A percentile compares a stretch with the other conserved stretches of the same genome.
Conservation (phyloP, 2,113 vertebrate species). For the Brienomyrus longianalis region DNA sequence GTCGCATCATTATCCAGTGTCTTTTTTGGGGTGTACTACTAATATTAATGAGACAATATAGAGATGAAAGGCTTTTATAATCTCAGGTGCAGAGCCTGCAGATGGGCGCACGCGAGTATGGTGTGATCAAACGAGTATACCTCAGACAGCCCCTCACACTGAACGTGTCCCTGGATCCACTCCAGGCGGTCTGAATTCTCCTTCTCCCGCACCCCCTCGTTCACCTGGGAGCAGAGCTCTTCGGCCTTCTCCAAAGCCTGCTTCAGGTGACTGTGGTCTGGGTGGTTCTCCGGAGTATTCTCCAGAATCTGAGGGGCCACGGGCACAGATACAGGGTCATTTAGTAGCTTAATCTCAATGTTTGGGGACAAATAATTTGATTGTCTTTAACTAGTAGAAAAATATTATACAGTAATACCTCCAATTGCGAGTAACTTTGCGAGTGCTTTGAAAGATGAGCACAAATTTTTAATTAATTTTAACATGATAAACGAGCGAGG, state of each 20-base stretch:
- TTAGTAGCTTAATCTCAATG: not conserved
- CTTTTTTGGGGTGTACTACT: not conserved
- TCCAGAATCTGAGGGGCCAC: constrained; percentile 74
- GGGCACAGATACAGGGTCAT: not conserved
- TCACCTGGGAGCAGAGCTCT: constrained; percentile 95
- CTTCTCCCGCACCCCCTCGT: constrained; percentile 94
- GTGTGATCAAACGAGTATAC: constrained; percentile 49
- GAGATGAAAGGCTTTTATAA: not conserved
- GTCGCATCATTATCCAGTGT: not conserved
- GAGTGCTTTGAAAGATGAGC: too few species aligned
- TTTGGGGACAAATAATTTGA: not conserved
- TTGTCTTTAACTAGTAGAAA: not conserved
- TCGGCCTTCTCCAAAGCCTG: constrained; percentile 96
- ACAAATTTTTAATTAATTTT: too few species aligned
- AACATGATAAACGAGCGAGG: too few species aligned
- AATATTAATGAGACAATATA: not conserved
- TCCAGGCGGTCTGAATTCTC: constrained; percentile 96
- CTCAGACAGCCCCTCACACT: constrained; percentile 95
- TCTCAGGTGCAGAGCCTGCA: not conserved
- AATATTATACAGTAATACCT: not conserved
- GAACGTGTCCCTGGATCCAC: constrained; percentile 96
- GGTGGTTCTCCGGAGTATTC: constrained; percentile 92
- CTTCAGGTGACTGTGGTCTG: constrained; percentile 88
- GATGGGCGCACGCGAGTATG: not conserved
- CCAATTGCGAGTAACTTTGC: too few species aligned